Percentiles rank a stretch among this genome's conserved stretches.
These are phyloP conservation scores for Typhlomys cinereus DNA, from an alignment of 2,113 vertebrate genomes.

Conservation along the genomic window DNA sequence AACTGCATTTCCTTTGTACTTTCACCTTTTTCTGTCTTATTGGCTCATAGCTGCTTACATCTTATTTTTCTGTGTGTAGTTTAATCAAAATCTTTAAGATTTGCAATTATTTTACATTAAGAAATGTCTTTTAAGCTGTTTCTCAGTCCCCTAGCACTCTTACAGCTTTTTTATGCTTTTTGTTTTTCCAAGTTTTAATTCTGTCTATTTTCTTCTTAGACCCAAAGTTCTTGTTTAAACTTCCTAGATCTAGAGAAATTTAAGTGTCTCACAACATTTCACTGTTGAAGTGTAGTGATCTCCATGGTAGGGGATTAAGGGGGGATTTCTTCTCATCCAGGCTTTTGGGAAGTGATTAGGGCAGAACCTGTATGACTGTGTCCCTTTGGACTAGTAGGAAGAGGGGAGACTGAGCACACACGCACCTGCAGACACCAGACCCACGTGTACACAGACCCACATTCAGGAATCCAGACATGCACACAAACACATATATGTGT, in stretches of 20 bases:
- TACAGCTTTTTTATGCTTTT: background rate
- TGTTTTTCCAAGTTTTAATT: background rate
- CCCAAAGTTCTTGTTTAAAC: background rate
- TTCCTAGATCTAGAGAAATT: background rate
- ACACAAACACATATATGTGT: background rate
- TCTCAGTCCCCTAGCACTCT: background rate
- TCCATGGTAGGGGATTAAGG: background rate
- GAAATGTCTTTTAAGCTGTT: background rate
- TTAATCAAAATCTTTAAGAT: background rate
- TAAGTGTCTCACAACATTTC: background rate
- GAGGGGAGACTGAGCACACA: background rate
- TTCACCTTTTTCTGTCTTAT: background rate
- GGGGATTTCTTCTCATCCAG: background rate
- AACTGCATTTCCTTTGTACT: background rate
- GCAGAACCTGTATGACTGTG: background rate
- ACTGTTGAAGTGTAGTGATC: background rate
- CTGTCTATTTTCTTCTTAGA: background rate
- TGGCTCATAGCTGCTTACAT: background rate
- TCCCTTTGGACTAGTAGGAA: background rate
- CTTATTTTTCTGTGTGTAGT: background rate
- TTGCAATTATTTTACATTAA: conserved; percentile 15
- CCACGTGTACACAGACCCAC: too few relatives aligned
- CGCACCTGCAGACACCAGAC: background rate
- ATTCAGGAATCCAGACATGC: too few relatives aligned
- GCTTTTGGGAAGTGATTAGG: background rate